Conservation (phyloP, 2,113 vertebrate species). For the Eudyptes chrysolophus region DNA sequence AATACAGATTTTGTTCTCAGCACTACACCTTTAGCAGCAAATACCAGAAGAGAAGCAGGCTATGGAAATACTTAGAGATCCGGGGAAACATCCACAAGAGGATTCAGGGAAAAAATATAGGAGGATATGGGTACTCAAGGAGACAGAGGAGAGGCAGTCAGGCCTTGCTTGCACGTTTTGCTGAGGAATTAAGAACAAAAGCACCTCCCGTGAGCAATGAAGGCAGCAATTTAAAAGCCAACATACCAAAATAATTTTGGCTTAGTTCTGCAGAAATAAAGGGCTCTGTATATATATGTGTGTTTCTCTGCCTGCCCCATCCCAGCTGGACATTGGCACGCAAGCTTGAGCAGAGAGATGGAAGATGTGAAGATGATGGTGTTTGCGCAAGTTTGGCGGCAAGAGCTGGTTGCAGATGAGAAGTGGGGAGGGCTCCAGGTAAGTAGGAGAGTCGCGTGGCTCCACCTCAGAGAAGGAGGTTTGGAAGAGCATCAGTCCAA, state of each 20-base stretch:
- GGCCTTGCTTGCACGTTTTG: background rate
- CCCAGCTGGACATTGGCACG: background rate
- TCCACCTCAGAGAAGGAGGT: background rate
- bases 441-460: background rate
- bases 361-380: background rate
- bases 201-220: background rate
- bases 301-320: background rate
- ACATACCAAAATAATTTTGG: background rate
- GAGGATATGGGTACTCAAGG: background rate
- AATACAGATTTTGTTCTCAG: background rate
- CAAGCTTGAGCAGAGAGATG: background rate
- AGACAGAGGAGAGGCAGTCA: background rate
- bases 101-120: background rate
- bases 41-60: background rate
- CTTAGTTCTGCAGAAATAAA: background rate
- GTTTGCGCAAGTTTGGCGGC: background rate
- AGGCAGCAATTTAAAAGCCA: background rate
- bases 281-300: background rate
- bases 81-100: background rate
- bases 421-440: background rate
- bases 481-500: background rate
- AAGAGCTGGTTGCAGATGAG: background rate
- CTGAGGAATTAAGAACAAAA: background rate
- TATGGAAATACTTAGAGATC: background rate
- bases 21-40: background rate